phyloP scores from a whole-genome alignment of 2,888 invertebrate species.

The Dorcus hopei region DNA sequence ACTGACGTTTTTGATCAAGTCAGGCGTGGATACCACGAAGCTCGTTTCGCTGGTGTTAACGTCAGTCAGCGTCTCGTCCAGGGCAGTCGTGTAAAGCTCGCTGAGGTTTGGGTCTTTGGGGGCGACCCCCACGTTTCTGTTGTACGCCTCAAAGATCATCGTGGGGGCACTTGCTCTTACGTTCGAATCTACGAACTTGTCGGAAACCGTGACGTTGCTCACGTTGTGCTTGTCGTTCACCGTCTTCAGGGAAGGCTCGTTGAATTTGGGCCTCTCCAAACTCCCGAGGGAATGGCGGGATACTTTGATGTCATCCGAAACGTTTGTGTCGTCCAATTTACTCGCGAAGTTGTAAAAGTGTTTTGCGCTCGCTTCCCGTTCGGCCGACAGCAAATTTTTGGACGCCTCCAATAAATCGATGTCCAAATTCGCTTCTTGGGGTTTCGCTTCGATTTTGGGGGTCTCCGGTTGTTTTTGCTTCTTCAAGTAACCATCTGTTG shows the following conservation, averaged over 20 bases:
- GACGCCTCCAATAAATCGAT: slow-evolving; percentile 25
- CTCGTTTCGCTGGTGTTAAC: slow-evolving; percentile 50
- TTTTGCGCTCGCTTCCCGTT: slow-evolving; percentile 27
- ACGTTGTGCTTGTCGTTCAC: slow-evolving; percentile 24
- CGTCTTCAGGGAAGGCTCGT: slow-evolving; percentile 47
- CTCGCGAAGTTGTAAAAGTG: slow-evolving; percentile 23
- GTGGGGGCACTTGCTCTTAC: slow-evolving; percentile 33
- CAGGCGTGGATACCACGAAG: slow-evolving; percentile 48
- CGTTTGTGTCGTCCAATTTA: slow-evolving; percentile 55
- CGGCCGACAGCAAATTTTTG: slow-evolving; percentile 40
- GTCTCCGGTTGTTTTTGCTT: not conserved
- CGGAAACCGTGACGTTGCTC: slow-evolving; percentile 22
- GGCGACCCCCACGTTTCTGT: not conserved
- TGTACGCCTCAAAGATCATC: slow-evolving; percentile 44
- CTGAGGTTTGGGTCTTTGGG: slow-evolving; percentile 38
- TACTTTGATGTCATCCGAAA: slow-evolving; percentile 63
- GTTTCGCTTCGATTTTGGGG: not conserved
- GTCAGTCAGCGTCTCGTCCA: slow-evolving; percentile 54
- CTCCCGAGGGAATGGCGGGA: slow-evolving; percentile 61
- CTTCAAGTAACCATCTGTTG: not conserved
- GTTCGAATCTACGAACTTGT: slow-evolving; percentile 8
- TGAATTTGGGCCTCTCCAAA: slow-evolving; percentile 61
- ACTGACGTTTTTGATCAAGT: slow-evolving; percentile 47
- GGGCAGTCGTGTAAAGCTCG: slow-evolving; percentile 49
- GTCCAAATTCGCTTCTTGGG: not conserved